Percentiles rank a stretch among this genome's conserved stretches.
Evolutionary conservation across 1,140 invertebrate species (phyloP).

Genomic region (Sminthurinus signatus): DNA sequence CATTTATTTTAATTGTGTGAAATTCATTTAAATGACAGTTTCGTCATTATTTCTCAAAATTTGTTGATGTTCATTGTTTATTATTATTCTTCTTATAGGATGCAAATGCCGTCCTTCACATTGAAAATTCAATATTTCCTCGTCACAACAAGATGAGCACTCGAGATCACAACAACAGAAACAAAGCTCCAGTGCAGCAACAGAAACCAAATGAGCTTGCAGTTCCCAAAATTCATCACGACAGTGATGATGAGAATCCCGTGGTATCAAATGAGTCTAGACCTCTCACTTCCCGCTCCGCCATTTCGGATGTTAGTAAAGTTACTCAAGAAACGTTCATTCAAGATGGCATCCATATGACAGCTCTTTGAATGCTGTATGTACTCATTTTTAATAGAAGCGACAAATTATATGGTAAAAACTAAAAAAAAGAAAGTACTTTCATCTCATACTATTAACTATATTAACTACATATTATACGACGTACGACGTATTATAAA

Average conservation of each 20-base stretch:
- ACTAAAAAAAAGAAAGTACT: no score
- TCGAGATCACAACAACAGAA: background rate
- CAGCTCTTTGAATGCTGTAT: slow-evolving; percentile 13
- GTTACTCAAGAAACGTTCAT: slow-evolving; percentile 28
- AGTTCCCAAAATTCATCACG: slow-evolving; percentile 10
- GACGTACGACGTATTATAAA: no score
- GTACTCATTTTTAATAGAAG: no score
- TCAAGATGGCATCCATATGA: slow-evolving; percentile 27
- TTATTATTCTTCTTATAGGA: slow-evolving; percentile 52
- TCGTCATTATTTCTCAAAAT: no score
- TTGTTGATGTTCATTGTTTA: no score
- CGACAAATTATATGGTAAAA: no score
- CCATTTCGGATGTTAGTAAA: slow-evolving; percentile 14
- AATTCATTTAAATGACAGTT: no score
- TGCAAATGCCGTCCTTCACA: slow-evolving; percentile 74
- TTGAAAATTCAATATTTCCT: slow-evolving; percentile 87
- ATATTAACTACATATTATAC: no score
- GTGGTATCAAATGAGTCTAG: background rate
- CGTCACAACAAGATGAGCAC: slow-evolving; percentile 46
- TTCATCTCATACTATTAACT: no score
- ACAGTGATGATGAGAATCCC: slow-evolving; percentile 18
- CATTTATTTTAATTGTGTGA: no score
- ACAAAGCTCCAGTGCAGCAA: background rate
- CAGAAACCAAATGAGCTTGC: background rate
- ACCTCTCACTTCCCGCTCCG: background rate